Evolutionary conservation across 1,140 invertebrate genomes (phyloP), one percentile per base, ranked within the genome.

Genomic region (Thalassaphorura encarpata): DNA sequence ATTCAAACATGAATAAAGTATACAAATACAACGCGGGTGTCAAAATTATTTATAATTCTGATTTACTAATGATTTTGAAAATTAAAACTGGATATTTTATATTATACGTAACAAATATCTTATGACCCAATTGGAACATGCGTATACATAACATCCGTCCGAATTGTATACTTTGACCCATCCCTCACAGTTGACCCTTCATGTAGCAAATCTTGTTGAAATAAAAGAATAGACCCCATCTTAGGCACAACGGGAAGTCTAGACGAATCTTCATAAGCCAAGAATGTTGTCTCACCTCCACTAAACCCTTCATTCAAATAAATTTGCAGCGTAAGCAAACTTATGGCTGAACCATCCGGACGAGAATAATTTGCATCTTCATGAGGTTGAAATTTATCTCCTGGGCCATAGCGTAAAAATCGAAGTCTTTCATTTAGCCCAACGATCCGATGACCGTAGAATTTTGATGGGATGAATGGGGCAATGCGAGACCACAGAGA

Each of bases 261-360:
- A 36, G 11, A n/a, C n/a, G 11, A 11, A 36, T n/a, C 11, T 36
- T 36, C n/a, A n/a, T 36, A 36, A n/a, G 11, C n/a, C 1, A 61
- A 26, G 29, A 61, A 58, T 21, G 54, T 61, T 0, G 60, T 61
- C 28, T 53, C 55, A 3, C 60, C 60, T 16, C 60, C 60, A 16
- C 40, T 26, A 54, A 57, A 54, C 23, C 40, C 51, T 54, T 40
- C 54, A 24, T 61, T 61, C 21, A 61, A 33, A 28, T 61, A 61
- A 4, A 61, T 57, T 49, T 61, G 60, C 11, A 61, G 40, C 18
- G 54, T 61, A 16, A 61, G 46, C 3, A 57, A 40, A 36, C n/a
- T 57, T 4, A 1, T 15, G 0, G 39, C 45, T 8, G 56, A 48
- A 8, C 24, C 28, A n/a, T 53, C 50, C 0, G 43, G 18, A 13